These are phyloP conservation scores for Marasmarcha lunaedactyla DNA, from an alignment of 2,888 invertebrate species.

Conservation along the genomic window DNA sequence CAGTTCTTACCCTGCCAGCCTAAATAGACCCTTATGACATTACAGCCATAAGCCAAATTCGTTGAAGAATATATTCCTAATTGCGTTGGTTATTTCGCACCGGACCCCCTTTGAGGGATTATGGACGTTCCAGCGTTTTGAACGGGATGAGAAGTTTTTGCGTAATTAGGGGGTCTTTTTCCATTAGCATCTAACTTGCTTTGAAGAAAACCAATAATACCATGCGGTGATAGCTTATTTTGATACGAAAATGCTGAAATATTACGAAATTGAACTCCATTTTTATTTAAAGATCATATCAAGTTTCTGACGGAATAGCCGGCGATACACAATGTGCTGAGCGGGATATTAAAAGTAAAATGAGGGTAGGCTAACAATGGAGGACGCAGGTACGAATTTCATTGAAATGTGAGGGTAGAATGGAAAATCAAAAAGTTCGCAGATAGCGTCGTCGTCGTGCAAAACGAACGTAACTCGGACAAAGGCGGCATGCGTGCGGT, in stretches of 20 bases:
- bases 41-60: background rate
- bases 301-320: slow-evolving; percentile 17
- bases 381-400: slow-evolving; percentile 27
- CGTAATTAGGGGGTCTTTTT: slow-evolving; percentile 40
- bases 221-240: slow-evolving; percentile 1
- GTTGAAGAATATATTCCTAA: background rate
- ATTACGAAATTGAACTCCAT: no score
- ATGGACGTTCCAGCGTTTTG: slow-evolving; percentile 35
- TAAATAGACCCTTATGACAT: slow-evolving; percentile 30
- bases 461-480: slow-evolving; percentile 14
- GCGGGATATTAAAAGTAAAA: slow-evolving; percentile 36
- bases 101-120: slow-evolving; percentile 66
- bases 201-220: slow-evolving; percentile 5
- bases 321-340: slow-evolving; percentile 28
- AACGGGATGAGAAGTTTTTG: slow-evolving; percentile 52
- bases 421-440: slow-evolving; percentile 50
- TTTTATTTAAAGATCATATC: background rate
- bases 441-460: slow-evolving; percentile 27
- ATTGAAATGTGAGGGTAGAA: slow-evolving; percentile 50
- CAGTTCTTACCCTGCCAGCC: slow-evolving; percentile 32
- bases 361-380: slow-evolving; percentile 37
- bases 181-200: slow-evolving; percentile 5
- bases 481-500: slow-evolving; percentile 20
- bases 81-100: slow-evolving; percentile 30
- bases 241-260: no score